phyloP scores from a whole-genome alignment of 2,113 vertebrate genomes.

The Tursiops truncatus region DNA sequence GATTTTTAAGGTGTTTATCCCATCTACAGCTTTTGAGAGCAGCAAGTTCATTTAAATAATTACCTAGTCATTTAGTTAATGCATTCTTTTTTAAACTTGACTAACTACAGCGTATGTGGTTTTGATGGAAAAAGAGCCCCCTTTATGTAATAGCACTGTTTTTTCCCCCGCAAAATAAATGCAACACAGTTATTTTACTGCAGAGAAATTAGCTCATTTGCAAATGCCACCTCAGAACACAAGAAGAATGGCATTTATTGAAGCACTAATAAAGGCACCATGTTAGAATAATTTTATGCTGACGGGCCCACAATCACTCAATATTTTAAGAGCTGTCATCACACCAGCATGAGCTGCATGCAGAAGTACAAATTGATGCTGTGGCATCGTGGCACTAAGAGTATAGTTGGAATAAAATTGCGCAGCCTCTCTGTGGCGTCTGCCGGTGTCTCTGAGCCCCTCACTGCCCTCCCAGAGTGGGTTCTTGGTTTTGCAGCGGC shows the following conservation, averaged over 20 bases:
- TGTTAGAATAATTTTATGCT: constrained; percentile 91
- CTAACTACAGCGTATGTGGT: constrained; percentile 81
- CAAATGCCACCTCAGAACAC: constrained; percentile 88
- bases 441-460: constrained; percentile 73
- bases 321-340: constrained; percentile 92
- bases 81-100: constrained; percentile 85
- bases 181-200: constrained; percentile 89
- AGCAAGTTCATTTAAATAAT: constrained; percentile 86
- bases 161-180: constrained; percentile 83
- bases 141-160: constrained; percentile 87
- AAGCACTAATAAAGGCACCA: constrained; percentile 89
- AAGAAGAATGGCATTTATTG: constrained; percentile 90
- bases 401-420: constrained; percentile 90
- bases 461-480: constrained; percentile 76
- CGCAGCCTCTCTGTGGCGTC: constrained; percentile 81
- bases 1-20: constrained; percentile 81
- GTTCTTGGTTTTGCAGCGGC: constrained; percentile 60
- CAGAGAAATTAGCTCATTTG: constrained; percentile 90
- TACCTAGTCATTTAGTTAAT: constrained; percentile 88
- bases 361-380: constrained; percentile 89
- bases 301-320: constrained; percentile 88
- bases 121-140: constrained; percentile 86
- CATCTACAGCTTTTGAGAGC: constrained; percentile 81
- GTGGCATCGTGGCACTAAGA: constrained; percentile 88
- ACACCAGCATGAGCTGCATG: constrained; percentile 88